Percentiles rank a stretch among this genome's conserved stretches.
Conservation (phyloP, 2,888 invertebrate genomes). For the Phyllotreta cruciferae region DNA sequence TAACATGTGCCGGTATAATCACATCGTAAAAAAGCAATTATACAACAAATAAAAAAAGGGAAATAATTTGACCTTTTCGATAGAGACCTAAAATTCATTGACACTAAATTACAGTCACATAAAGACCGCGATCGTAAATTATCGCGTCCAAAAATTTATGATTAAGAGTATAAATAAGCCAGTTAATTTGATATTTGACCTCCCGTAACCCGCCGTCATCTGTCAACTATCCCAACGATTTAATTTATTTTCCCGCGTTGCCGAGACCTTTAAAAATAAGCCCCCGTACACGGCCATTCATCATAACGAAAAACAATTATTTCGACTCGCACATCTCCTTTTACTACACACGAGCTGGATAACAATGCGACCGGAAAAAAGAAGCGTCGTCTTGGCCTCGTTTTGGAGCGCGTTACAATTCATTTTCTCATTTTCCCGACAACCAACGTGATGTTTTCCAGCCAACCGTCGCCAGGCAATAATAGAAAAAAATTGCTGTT, state of each 20-base stretch:
- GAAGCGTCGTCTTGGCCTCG: conserved; percentile 14
- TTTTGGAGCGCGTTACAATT: conserved; percentile 9
- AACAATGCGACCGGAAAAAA: no score
- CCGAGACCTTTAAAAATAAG: neutral
- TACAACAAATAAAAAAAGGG: no score
- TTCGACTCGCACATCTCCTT: neutral
- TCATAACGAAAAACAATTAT: conserved; percentile 13
- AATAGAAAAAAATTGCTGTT: conserved; percentile 2
- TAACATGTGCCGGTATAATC: no score
- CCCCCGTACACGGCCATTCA: neutral
- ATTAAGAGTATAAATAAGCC: conserved; percentile 9
- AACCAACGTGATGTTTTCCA: conserved; percentile 3
- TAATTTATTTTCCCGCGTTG: neutral
- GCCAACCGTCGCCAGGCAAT: neutral
- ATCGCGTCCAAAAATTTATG: neutral
- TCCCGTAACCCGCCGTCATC: conserved; percentile 1
- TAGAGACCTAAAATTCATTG: no score
- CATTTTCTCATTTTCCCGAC: conserved; percentile 13
- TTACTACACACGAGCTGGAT: no score
- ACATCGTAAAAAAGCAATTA: no score
- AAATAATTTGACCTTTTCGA: no score
- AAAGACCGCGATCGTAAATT: neutral
- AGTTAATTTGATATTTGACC: conserved; percentile 14
- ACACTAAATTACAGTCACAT: no score
- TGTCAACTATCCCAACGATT: conserved; percentile 4